A percentile compares a stretch with the other conserved stretches of the same genome.
These are phyloP conservation scores for Helobdella robusta DNA, from an alignment of 2,888 invertebrate genomes.

Conservation along the genomic window DNA sequence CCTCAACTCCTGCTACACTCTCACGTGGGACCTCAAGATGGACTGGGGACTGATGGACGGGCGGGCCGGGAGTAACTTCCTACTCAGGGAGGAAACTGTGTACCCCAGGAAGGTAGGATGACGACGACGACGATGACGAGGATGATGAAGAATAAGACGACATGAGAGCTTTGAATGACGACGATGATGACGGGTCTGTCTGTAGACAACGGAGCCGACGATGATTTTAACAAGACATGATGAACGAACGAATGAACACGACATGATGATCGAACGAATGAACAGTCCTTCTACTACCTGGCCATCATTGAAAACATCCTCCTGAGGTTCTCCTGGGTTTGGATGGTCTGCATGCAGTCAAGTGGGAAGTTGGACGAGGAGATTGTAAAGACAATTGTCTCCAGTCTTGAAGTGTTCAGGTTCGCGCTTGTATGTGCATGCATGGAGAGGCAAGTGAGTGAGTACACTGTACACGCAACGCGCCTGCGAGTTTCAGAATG, in stretches of 20 bases:
- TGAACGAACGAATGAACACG: neutral
- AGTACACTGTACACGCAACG: too few species aligned
- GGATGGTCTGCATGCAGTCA: conserved; percentile 74
- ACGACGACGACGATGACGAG: too few species aligned
- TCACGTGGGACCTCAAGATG: conserved; percentile 96
- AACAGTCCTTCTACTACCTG: conserved; percentile 72
- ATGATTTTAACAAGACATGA: neutral
- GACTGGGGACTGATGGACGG: conserved; percentile 95
- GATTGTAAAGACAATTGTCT: conserved; percentile 51
- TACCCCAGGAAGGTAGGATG: conserved; percentile 72
- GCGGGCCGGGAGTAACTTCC: conserved; percentile 71
- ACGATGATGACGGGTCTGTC: too few species aligned
- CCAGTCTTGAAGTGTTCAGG: conserved; percentile 48
- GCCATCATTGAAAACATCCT: conserved; percentile 89
- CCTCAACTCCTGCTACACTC: conserved; percentile 83
- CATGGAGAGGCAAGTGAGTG: too few species aligned
- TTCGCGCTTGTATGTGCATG: too few species aligned
- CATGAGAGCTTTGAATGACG: too few species aligned
- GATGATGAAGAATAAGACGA: too few species aligned
- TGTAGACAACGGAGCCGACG: neutral
- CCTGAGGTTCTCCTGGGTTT: conserved; percentile 82
- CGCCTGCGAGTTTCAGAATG: too few species aligned
- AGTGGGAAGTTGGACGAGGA: conserved; percentile 66
- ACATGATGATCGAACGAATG: conserved; percentile 64
- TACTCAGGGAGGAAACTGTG: conserved; percentile 85